Conservation (phyloP, 2,113 vertebrate species). For the Macquaria australasica region DNA sequence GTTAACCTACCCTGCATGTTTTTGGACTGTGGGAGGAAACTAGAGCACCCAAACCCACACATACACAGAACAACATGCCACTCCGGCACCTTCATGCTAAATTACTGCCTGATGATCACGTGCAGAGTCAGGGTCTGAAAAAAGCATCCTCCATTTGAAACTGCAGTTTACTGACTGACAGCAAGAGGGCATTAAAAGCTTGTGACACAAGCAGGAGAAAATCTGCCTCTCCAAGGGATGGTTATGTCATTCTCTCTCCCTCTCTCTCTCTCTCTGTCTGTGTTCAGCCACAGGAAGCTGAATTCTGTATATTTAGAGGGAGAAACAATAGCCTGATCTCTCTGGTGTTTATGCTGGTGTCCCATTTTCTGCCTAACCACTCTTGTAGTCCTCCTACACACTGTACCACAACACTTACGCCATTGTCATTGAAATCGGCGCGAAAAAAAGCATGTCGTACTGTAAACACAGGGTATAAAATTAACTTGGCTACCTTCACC, state of each 20-base stretch:
- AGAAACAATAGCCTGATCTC: constrained; percentile 70
- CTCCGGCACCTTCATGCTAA: background rate
- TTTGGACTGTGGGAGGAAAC: background rate
- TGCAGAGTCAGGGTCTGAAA: background rate
- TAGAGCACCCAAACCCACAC: background rate
- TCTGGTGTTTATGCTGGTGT: constrained; percentile 61
- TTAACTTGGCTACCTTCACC: constrained; percentile 44
- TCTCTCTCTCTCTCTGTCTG: constrained; percentile 39
- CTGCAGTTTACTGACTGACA: constrained; percentile 70
- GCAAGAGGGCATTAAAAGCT: constrained; percentile 83
- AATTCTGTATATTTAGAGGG: constrained; percentile 71
- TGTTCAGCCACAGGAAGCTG: constrained; percentile 58
- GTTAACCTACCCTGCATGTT: background rate
- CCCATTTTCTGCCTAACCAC: constrained; percentile 65
- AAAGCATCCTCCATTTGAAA: constrained; percentile 18
- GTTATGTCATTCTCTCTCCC: constrained; percentile 70
- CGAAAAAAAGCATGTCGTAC: constrained; percentile 34
- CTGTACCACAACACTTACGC: constrained; percentile 16
- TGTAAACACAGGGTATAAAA: constrained; percentile 53
- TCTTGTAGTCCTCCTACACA: constrained; percentile 56
- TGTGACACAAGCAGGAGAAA: constrained; percentile 38
- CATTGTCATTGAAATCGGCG: constrained; percentile 45
- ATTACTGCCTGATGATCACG: background rate
- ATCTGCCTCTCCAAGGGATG: constrained; percentile 53
- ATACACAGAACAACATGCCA: background rate